Evolutionary conservation across 92 coral and sea anemone genomes (phyloP), one percentile per base, ranked within the genome.

Genomic region (Bergia sp.): DNA sequence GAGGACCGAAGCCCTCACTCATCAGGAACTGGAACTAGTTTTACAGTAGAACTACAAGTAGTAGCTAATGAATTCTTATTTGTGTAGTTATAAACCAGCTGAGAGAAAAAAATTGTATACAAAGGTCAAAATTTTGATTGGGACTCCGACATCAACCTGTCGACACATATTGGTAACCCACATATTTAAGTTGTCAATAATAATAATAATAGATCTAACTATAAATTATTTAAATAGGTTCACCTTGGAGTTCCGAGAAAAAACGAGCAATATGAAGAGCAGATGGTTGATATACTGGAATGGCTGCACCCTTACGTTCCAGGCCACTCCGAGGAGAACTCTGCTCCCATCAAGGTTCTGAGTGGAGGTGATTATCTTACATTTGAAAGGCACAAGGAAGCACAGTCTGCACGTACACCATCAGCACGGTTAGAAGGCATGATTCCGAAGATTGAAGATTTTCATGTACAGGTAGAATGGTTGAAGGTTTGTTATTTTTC

Each of bases 311-410:
- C 66, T 1, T 88, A 90, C 73, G 92, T 90, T 4, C 91, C 93
- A 78, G 90, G 91, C 4, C 87, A 90, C 69, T 75, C 88, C 2
- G 79, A 85, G 0, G 90, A 88, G 43, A 81, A 57, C 7, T 4
- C 16, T 41, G 72, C 80, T 2, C 95, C 91, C 37, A 44, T 88
- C 0, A 90, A 92, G 38, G 85, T 81, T 0, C 76, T 86, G 1
- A 93, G 85, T 91, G 92, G 93, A 1, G 95, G 95, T 18, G 95
- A 93, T 36, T 93, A 91, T 37, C 90, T 93, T 1, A 93, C 95
- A 0, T 93, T 79, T 58, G 95, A 93, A 76, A 18, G 95, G 39
- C 90, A 90, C 78, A 91, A 93, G 38, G 92, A 85, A n/a, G 93
- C 92, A 1, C 93, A 93, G 66, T 76, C 93, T 91, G 92, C 94